Evolutionary conservation across 2,888 invertebrate species (phyloP).

Genomic region (Microplitis manilae): DNA sequence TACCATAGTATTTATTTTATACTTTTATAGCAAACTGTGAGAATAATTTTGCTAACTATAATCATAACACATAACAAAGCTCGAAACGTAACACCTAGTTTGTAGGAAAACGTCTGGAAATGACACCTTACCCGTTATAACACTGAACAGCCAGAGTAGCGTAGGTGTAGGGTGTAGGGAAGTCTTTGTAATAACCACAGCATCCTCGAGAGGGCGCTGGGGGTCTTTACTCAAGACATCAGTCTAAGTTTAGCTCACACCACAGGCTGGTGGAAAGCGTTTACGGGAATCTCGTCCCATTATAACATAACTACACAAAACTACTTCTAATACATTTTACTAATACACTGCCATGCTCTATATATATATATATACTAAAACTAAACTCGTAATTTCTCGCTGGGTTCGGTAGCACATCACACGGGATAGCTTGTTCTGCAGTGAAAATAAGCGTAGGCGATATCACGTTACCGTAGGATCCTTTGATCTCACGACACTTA

Average conservation of each 20-base stretch:
- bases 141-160: background rate
- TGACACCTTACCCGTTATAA: background rate
- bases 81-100: background rate
- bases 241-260: background rate
- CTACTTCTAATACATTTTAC: background rate
- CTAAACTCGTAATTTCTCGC: slow-evolving; percentile 16
- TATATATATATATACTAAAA: slow-evolving; percentile 18
- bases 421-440: background rate
- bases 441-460: slow-evolving; percentile 56
- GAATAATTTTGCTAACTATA: background rate
- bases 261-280: background rate
- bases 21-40: background rate
- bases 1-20: background rate
- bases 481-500: slow-evolving; percentile 73
- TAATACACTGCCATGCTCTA: background rate
- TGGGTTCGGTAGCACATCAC: slow-evolving; percentile 1
- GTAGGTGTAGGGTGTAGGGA: background rate
- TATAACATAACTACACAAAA: background rate
- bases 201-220: background rate
- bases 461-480: slow-evolving; percentile 69
- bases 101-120: background rate
- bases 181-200: background rate
- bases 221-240: background rate
- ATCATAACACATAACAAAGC: background rate
- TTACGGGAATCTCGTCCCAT: background rate